phyloP scores from a whole-genome alignment of 2,888 invertebrate species.

The Ametastegia equiseti region DNA sequence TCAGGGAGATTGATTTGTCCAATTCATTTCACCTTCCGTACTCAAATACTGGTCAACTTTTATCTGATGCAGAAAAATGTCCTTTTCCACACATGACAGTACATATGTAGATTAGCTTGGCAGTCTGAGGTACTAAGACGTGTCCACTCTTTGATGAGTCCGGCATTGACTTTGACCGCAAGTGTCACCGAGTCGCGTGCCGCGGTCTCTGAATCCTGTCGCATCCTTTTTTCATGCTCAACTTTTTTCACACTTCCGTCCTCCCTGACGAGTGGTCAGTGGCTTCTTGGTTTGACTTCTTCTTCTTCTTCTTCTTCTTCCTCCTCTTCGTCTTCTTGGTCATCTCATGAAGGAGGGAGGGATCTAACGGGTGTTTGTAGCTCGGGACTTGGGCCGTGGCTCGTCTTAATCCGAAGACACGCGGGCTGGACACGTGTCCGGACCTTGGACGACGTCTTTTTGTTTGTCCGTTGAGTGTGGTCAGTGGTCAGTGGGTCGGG shows the following conservation, averaged over 20 bases:
- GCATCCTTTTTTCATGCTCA: background rate
- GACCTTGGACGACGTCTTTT: slow-evolving; percentile 53
- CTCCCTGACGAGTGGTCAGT: slow-evolving; percentile 21
- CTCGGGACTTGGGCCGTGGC: slow-evolving; percentile 54
- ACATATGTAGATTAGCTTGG: background rate
- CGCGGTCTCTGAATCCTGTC: background rate
- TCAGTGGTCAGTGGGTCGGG: slow-evolving; percentile 53
- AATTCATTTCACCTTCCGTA: background rate
- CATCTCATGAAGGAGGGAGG: slow-evolving; percentile 54
- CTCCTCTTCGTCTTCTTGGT: too few species aligned
- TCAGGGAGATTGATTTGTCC: background rate
- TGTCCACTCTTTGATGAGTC: background rate
- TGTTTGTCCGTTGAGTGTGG: slow-evolving; percentile 59
- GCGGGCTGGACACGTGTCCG: slow-evolving; percentile 61
- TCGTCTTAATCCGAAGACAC: slow-evolving; percentile 67
- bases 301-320: too few species aligned
- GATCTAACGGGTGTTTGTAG: slow-evolving; percentile 52
- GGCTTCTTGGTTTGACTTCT: slow-evolving; percentile 60
- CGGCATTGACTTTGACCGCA: background rate
- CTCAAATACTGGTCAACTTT: background rate
- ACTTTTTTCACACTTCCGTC: background rate
- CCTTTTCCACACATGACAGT: too few species aligned
- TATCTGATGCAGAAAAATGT: too few species aligned
- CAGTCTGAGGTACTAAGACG: background rate
- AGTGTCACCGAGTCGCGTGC: background rate